A percentile compares a stretch with the other conserved stretches of the same genome.
Evolutionary conservation across 2,113 vertebrate genomes (phyloP).

Genomic region (Tenrec ecaudatus): DNA sequence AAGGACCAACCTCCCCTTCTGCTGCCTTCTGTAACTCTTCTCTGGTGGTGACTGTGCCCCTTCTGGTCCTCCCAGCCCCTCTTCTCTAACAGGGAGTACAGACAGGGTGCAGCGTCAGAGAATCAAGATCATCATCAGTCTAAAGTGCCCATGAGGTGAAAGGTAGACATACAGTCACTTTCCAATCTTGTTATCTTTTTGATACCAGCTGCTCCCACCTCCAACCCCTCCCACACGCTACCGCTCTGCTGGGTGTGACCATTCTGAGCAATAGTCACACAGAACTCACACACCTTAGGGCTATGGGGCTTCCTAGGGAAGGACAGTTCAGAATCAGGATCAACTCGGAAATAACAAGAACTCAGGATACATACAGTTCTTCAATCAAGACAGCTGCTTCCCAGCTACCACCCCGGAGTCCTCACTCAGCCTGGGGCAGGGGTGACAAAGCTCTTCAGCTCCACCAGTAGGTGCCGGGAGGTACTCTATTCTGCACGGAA

Average conservation of each 20-base stretch:
- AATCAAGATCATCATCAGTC: background rate
- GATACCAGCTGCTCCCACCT: background rate
- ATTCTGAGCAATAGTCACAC: background rate
- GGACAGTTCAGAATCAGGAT: background rate
- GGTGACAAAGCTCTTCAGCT: no score
- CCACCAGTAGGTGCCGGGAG: background rate
- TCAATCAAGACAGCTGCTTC: background rate
- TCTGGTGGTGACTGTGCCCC: background rate
- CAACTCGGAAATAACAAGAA: background rate
- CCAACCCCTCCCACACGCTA: background rate
- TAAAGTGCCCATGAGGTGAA: background rate
- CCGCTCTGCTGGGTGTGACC: background rate
- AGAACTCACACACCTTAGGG: background rate
- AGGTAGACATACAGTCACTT: background rate
- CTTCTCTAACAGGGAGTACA: background rate
- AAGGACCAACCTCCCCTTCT: conserved; percentile 6
- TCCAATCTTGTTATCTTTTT: background rate
- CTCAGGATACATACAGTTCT: background rate
- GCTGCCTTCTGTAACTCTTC: background rate
- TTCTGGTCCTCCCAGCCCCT: background rate
- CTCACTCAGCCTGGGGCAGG: background rate
- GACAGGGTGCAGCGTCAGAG: background rate
- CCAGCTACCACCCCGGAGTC: background rate
- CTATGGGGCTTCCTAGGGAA: background rate
- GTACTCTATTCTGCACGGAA: background rate